phyloP scores from a whole-genome alignment of 2,797 vertebrate species.

The Notolabrus celidotus region DNA sequence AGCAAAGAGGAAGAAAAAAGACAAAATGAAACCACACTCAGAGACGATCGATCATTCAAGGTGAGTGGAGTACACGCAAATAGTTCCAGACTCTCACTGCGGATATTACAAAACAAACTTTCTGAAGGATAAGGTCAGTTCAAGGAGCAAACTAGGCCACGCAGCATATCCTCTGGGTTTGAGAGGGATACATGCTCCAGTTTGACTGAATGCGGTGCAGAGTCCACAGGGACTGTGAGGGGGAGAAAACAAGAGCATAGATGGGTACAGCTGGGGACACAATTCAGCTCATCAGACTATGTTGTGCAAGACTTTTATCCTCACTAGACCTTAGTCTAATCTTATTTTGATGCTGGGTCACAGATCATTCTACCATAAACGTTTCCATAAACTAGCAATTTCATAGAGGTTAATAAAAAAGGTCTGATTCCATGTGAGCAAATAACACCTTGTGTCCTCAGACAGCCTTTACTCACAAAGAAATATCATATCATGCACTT shows the following conservation, averaged over 20 bases:
- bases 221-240: slow-evolving; percentile 43
- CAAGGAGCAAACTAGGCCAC: slow-evolving; percentile 45
- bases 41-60: slow-evolving; percentile 1
- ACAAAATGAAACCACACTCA: neutral
- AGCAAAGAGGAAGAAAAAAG: neutral
- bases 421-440: slow-evolving; percentile 60
- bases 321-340: slow-evolving; percentile 34
- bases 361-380: slow-evolving; percentile 46
- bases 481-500: slow-evolving; percentile 54
- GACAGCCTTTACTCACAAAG: slow-evolving; percentile 51
- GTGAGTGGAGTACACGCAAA: slow-evolving; percentile 18
- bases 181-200: slow-evolving; percentile 26
- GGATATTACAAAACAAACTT: slow-evolving; percentile 26
- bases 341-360: slow-evolving; percentile 47
- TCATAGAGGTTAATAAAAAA: slow-evolving; percentile 67
- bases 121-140: slow-evolving; percentile 40
- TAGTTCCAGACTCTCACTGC: slow-evolving; percentile 3
- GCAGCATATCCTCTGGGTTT: slow-evolving; percentile 19
- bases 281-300: slow-evolving; percentile 18
- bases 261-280: slow-evolving; percentile 47
- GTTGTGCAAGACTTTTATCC: slow-evolving; percentile 29
- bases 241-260: slow-evolving; percentile 24
- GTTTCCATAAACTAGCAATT: slow-evolving; percentile 65
- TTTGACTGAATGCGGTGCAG: slow-evolving; percentile 36
- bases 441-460: slow-evolving; percentile 54